Evolutionary conservation across 2,797 vertebrate species (phyloP).

Genomic region (Gymnopithys bicolor): DNA sequence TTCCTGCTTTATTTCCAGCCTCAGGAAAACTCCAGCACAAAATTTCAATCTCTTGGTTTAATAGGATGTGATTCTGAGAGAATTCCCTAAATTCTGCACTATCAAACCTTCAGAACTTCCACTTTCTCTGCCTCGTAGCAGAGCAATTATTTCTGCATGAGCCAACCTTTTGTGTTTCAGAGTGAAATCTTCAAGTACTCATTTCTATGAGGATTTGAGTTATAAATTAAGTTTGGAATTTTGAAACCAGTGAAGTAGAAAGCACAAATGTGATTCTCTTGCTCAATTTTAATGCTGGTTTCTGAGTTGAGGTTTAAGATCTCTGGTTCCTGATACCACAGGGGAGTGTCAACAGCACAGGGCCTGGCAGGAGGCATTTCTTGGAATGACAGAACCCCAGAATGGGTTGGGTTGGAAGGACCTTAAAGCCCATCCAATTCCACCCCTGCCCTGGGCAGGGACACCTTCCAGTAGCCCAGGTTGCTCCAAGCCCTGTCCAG

Average conservation of each 20-base stretch:
- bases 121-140: rapidly evolving
- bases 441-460: too few relatives aligned
- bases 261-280: background rate
- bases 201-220: background rate
- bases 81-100: background rate
- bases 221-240: background rate
- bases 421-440: too few relatives aligned
- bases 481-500: too few relatives aligned
- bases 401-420: too few relatives aligned
- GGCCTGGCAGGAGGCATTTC: background rate
- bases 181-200: background rate
- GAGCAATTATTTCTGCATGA: background rate
- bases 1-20: background rate
- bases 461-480: too few relatives aligned
- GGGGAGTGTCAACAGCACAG: rapidly evolving
- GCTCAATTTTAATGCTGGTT: background rate
- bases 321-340: background rate
- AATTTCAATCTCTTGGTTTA: background rate
- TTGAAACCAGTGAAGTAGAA: background rate
- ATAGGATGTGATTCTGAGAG: background rate
- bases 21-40: background rate
- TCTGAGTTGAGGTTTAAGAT: background rate
- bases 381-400: background rate
- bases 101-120: background rate
- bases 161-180: background rate